These are phyloP conservation scores for Rhineura floridana DNA, from an alignment of 2,113 vertebrate genomes.

Conservation along the genomic window DNA sequence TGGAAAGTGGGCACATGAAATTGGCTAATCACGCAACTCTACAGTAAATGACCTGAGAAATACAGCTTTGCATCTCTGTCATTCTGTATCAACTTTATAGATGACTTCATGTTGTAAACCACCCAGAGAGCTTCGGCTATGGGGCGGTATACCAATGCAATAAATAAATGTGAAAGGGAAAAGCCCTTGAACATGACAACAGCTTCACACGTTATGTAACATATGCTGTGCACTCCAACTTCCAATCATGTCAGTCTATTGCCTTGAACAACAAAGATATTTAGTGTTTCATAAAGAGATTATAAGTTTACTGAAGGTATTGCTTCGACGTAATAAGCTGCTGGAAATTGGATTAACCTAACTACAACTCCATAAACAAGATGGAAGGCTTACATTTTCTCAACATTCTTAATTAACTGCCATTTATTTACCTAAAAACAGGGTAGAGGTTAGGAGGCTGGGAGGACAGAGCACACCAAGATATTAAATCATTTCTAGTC, in stretches of 20 bases:
- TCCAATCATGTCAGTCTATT: conserved; percentile 13
- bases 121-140: too few relatives aligned
- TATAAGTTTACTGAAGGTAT: conserved; percentile 17
- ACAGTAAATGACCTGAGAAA: background rate
- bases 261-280: background rate
- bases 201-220: background rate
- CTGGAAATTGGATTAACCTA: conserved; percentile 1
- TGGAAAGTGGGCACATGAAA: background rate
- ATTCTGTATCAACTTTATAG: background rate
- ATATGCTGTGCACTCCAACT: background rate
- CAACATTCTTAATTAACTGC: conserved; percentile 27
- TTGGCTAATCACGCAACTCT: background rate
- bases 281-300: conserved; percentile 11
- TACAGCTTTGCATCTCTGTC: background rate
- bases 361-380: conserved; percentile 31
- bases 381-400: background rate
- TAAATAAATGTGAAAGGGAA: background rate
- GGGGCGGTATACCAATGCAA: too few relatives aligned
- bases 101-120: conserved; percentile 24
- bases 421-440: background rate
- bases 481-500: accelerated
- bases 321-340: conserved; percentile 30
- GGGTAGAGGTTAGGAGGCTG: background rate
- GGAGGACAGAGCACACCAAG: background rate
- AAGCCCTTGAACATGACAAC: background rate